Evolutionary conservation across 2,797 vertebrate genomes (phyloP), one percentile per base, ranked within the genome.

Genomic region (Geotrypetes seraphini): DNA sequence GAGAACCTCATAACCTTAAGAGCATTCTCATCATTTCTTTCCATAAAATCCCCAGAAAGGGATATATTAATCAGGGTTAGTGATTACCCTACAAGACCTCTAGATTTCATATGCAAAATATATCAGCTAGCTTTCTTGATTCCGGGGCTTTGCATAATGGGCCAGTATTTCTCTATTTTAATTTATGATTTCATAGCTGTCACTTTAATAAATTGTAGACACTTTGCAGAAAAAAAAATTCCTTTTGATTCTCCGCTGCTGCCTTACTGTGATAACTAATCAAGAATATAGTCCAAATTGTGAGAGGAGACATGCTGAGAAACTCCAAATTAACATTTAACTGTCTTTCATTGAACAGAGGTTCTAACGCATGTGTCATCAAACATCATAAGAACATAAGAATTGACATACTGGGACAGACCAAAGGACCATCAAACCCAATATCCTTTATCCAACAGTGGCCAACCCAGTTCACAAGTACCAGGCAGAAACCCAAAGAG

Each of bases 111-210:
- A 33, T 10, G 24, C 10, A 25, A 14, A 25, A 25, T 23, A 20
- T 38, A 47, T 39, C 20, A 20, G 39, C 14, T 4, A 13, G 2
- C 1, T 40, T 53, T 33, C 24, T 11, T 30, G 26, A 33, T 49
- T 65, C 31, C 39, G 43, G 53, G 63, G 58, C 41, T 30, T 41
- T 22, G 16, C 31, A 36, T 33, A 54, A 66, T 29, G 19, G 22
- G 16, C 41, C 43, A 61, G 43, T 39, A 37, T 31, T 55, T 55
- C 14, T 8, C 28, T 24, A 16, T 11, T 47, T 37, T 47, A 64
- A 63, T 46, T 64, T 60, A 43, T 40, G 42, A 35, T 53, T 47
- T 60, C 16, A 16, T 50, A 57, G 57, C 60, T 53, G 58, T 57
- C 60, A 57, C 50, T 46, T 65, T 64, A 53, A 34, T 47, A 63